Evolutionary conservation across 2,113 vertebrate species (phyloP).

Genomic region (Halichoeres trimaculatus): DNA sequence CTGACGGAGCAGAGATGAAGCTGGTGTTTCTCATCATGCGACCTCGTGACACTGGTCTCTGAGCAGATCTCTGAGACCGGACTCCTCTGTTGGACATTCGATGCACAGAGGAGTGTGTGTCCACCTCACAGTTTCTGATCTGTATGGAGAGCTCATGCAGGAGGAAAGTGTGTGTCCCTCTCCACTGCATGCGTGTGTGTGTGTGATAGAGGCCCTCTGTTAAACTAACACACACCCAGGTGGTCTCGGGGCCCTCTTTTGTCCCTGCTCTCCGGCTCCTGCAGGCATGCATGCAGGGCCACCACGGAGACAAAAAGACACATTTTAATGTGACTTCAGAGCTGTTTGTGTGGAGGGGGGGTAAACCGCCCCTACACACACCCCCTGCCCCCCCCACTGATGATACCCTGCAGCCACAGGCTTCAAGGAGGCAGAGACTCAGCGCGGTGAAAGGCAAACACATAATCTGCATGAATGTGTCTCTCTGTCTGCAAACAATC

Average conservation of each 20-base stretch:
- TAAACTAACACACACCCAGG: slow-evolving; percentile 79
- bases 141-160: slow-evolving; percentile 27
- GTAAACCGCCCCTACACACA: slow-evolving; percentile 34
- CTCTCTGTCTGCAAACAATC: neutral
- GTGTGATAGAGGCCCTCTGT: slow-evolving; percentile 76
- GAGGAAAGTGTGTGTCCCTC: neutral
- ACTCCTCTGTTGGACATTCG: too few relatives aligned
- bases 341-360: slow-evolving; percentile 26
- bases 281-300: slow-evolving; percentile 69
- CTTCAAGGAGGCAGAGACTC: slow-evolving; percentile 29
- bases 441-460: neutral
- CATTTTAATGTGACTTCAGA: slow-evolving; percentile 79
- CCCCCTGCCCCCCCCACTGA: slow-evolving; percentile 13
- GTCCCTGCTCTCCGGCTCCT: slow-evolving; percentile 65
- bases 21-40: too few relatives aligned
- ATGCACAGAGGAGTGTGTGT: too few relatives aligned
- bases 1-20: too few relatives aligned
- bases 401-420: slow-evolving; percentile 25
- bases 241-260: slow-evolving; percentile 68
- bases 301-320: slow-evolving; percentile 73
- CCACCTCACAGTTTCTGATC: slow-evolving; percentile 4
- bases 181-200: slow-evolving; percentile 43
- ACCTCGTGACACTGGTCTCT: too few relatives aligned
- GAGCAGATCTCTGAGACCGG: too few relatives aligned
- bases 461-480: neutral